These are phyloP conservation scores for Heteronetta atricapilla DNA, from an alignment of 2,113 vertebrate species.

Conservation along the genomic window DNA sequence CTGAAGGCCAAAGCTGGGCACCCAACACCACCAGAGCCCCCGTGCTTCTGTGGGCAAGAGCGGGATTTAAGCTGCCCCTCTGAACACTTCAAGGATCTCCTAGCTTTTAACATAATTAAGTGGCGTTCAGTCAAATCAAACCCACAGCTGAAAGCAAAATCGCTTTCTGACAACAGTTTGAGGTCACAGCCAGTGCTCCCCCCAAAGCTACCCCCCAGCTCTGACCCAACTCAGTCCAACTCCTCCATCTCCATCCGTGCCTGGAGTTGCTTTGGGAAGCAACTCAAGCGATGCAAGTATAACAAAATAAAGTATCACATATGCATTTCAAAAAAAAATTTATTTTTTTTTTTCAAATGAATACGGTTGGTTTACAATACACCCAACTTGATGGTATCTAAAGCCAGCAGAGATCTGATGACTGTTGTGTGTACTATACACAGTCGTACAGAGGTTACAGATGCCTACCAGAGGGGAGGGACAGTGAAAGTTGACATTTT, in stretches of 20 bases:
- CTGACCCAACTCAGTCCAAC: background rate
- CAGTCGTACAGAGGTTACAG: conserved; percentile 49
- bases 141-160: background rate
- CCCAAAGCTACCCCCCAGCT: background rate
- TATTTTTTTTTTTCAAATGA: conserved; percentile 40
- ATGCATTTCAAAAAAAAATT: conserved; percentile 47
- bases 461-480: conserved; percentile 36
- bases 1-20: too few relatives aligned
- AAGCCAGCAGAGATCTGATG: conserved; percentile 55
- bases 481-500: conserved; percentile 51
- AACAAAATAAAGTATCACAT: background rate
- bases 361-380: conserved; percentile 51
- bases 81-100: too few relatives aligned
- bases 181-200: background rate
- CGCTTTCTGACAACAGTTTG: background rate
- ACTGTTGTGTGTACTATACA: conserved; percentile 32
- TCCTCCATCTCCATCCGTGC: background rate
- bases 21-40: too few relatives aligned
- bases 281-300: background rate
- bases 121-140: background rate
- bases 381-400: conserved; percentile 54
- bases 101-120: background rate
- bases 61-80: too few relatives aligned
- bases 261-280: background rate
- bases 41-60: too few relatives aligned